Percentiles rank a stretch among this genome's conserved stretches.
These are phyloP conservation scores for Drosophila pallidifrons DNA, from an alignment of 1,140 invertebrate species.

Conservation along the genomic window DNA sequence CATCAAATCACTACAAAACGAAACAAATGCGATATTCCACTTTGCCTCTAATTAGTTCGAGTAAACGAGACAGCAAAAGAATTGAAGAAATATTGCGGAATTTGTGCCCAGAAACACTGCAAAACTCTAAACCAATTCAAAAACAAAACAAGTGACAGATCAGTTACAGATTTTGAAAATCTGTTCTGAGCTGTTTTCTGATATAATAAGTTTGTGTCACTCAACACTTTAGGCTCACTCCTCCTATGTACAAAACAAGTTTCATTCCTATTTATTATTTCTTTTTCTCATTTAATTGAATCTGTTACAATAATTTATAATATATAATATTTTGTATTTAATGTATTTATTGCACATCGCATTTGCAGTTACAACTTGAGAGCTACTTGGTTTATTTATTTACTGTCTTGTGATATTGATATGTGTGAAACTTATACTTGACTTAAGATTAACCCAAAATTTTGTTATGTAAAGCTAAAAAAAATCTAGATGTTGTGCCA, in stretches of 20 bases:
- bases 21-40: conserved; percentile 30
- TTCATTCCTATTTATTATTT: conserved; percentile 18
- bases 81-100: conserved; percentile 32
- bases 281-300: conserved; percentile 1
- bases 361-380: conserved; percentile 53
- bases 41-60: conserved; percentile 42
- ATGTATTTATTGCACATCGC: conserved; percentile 51
- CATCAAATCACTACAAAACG: conserved; percentile 30
- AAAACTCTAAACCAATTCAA: conserved; percentile 22
- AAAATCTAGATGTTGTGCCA: conserved; percentile 66
- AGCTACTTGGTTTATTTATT: conserved; percentile 67
- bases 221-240: conserved; percentile 41
- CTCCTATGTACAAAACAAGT: conserved; percentile 41
- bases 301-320: conserved; percentile 3
- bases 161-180: conserved; percentile 4
- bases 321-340: conserved; percentile 35
- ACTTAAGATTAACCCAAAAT: conserved; percentile 37
- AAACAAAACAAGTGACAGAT: conserved; percentile 18
- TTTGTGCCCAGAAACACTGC: conserved; percentile 46
- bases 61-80: conserved; percentile 17
- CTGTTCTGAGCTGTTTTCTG: conserved; percentile 25
- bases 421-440: conserved; percentile 53
- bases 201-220: conserved; percentile 57
- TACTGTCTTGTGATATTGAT: conserved; percentile 26
- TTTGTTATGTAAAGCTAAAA: conserved; percentile 17